Conservation (phyloP, 2,113 vertebrate genomes). For the Pandion haliaetus region DNA sequence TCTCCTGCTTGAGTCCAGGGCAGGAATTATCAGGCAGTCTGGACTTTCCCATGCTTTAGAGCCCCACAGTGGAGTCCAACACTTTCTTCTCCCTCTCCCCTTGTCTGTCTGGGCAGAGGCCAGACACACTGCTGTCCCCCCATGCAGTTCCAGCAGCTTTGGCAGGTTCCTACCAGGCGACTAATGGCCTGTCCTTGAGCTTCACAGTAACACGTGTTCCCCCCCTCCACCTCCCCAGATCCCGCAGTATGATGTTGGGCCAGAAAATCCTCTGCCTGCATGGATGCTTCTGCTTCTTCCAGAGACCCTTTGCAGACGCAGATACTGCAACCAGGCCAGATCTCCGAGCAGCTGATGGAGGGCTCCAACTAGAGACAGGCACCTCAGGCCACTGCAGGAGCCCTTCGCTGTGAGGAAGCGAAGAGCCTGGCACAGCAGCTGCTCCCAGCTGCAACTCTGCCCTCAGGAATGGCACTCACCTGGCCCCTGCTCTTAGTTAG, state of each 20-base stretch:
- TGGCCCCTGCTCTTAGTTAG: slow-evolving; percentile 74
- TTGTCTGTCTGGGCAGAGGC: not conserved
- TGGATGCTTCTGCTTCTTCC: not conserved
- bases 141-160: not conserved
- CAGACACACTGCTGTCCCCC: not conserved
- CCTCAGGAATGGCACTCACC: not conserved
- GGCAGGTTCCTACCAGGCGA: not conserved
- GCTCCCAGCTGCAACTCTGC: not conserved
- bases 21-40: not conserved
- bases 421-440: not conserved
- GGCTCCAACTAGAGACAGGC: too few species aligned
- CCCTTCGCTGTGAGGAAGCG: not conserved
- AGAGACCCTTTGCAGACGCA: not conserved
- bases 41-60: not conserved
- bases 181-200: too few species aligned
- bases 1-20: not conserved
- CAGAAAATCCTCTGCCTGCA: not conserved
- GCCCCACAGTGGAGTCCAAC: not conserved
- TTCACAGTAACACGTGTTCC: not conserved
- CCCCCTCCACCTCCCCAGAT: not conserved
- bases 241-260: rapidly evolving
- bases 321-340: not conserved
- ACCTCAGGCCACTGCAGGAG: not conserved
- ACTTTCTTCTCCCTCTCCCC: not conserved
- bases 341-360: not conserved